Evolutionary conservation across 1,140 invertebrate genomes (phyloP).

Genomic region (Acyrthosiphon pisum): DNA sequence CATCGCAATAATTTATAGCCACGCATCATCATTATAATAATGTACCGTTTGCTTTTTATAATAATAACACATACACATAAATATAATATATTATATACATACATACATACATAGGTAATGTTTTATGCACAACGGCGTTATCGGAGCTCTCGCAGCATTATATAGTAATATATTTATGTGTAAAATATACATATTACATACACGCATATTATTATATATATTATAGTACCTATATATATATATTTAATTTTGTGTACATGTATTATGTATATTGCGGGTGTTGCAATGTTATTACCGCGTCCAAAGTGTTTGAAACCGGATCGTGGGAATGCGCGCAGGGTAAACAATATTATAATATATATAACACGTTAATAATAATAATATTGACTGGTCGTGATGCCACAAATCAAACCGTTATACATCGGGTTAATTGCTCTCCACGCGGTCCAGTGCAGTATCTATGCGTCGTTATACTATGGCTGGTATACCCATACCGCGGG

Average conservation of each 20-base stretch:
- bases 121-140: neutral
- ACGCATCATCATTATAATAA: neutral
- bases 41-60: neutral
- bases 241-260: neutral
- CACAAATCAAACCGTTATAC: slow-evolving; percentile 45
- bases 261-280: neutral
- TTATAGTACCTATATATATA: neutral
- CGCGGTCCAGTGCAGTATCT: neutral
- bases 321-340: slow-evolving; percentile 39
- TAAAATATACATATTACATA: too few relatives aligned
- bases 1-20: neutral
- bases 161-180: neutral
- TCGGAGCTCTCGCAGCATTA: neutral
- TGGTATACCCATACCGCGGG: neutral
- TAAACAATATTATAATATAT: slow-evolving; percentile 19
- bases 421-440: slow-evolving; percentile 38
- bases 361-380: slow-evolving; percentile 31
- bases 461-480: neutral
- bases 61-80: neutral
- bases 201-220: neutral
- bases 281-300: neutral
- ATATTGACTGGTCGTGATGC: slow-evolving; percentile 47
- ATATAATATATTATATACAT: too few relatives aligned
- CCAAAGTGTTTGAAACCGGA: slow-evolving; percentile 29
- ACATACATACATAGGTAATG: neutral